Conservation (phyloP, 2,888 invertebrate genomes). For the Polydrusus cervinus region DNA sequence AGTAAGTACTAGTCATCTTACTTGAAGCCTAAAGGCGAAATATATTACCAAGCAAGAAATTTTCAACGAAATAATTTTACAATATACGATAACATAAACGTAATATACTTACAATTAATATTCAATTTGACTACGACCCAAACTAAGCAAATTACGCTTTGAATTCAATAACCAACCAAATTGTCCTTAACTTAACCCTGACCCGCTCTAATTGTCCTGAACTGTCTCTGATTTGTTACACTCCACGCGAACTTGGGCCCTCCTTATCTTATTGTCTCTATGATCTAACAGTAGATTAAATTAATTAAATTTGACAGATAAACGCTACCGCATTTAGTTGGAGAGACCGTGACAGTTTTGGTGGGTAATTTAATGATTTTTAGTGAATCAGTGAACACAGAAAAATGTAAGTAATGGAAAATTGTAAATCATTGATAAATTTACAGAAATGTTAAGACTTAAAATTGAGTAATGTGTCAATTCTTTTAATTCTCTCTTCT, state of each 20-base stretch:
- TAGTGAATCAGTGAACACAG: too few species aligned
- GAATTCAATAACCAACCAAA: conserved; percentile 44
- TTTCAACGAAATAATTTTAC: too few species aligned
- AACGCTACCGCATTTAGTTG: neutral
- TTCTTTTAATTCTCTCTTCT: too few species aligned
- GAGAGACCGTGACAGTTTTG: neutral
- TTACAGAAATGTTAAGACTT: too few species aligned
- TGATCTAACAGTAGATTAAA: conserved; percentile 12
- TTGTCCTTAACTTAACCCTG: conserved; percentile 46
- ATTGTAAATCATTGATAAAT: too few species aligned
- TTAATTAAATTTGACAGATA: conserved; percentile 19
- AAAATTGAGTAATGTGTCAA: too few species aligned
- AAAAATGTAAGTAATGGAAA: too few species aligned
- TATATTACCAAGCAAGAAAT: too few species aligned
- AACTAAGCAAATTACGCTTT: conserved; percentile 40
- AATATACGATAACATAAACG: too few species aligned
- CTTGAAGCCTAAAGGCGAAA: too few species aligned
- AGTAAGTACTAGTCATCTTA: too few species aligned
- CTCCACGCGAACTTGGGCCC: conserved; percentile 17
- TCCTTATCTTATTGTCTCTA: conserved; percentile 27
- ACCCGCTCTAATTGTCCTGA: conserved; percentile 45
- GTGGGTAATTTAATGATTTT: too few species aligned
- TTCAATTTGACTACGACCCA: conserved; percentile 31
- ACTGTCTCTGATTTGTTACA: conserved; percentile 50
- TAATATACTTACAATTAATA: conserved; percentile 32